Evolutionary conservation across 2,113 vertebrate genomes (phyloP).

Genomic region (Romanogobio albipinnatus): DNA sequence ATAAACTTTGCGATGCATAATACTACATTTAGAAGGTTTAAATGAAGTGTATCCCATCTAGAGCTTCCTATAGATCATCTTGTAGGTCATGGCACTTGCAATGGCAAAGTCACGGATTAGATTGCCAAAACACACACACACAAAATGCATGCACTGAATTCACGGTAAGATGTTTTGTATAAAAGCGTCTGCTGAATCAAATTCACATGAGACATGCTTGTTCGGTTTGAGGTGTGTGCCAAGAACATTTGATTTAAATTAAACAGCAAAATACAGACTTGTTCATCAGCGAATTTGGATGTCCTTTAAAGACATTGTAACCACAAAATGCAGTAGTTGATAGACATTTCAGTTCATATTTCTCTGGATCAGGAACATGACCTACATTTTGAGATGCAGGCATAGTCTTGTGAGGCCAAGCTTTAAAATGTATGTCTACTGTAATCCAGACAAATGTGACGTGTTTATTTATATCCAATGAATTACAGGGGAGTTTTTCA

Average conservation of each 20-base stretch:
- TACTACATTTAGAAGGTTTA: slow-evolving; percentile 4
- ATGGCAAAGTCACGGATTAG: not conserved
- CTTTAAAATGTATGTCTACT: slow-evolving; percentile 20
- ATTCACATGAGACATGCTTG: not conserved
- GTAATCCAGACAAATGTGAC: slow-evolving; percentile 38
- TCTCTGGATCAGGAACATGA: not conserved
- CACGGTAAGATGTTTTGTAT: not conserved
- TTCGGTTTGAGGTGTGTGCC: not conserved
- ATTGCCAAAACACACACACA: not conserved
- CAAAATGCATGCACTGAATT: not conserved
- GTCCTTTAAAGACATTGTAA: not conserved
- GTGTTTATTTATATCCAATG: slow-evolving; percentile 54
- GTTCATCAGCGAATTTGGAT: slow-evolving; percentile 30
- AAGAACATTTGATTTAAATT: slow-evolving; percentile 7
- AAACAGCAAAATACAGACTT: not conserved
- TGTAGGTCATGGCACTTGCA: not conserved
- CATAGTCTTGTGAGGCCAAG: not conserved
- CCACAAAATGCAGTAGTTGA: not conserved
- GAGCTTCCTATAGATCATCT: not conserved
- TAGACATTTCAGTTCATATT: not conserved
- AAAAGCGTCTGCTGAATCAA: not conserved
- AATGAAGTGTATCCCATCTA: not conserved
- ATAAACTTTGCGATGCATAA: not conserved
- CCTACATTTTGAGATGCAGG: slow-evolving; percentile 29
- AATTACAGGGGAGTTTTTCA: slow-evolving; percentile 53